Base-by-base conservation (phyloP, 2,888 invertebrate species). In the Xestia xanthographa region DNA sequence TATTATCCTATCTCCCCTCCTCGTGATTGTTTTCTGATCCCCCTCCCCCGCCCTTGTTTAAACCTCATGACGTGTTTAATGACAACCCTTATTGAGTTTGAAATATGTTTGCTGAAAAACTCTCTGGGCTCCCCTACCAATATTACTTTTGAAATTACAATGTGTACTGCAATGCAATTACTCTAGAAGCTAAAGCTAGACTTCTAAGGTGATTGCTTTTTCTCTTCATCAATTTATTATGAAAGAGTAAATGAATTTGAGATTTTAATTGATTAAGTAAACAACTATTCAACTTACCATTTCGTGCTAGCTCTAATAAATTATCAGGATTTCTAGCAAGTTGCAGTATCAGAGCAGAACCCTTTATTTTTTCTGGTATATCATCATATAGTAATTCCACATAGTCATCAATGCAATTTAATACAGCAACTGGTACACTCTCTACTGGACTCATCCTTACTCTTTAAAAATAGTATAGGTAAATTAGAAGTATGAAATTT, bases 361-460 rank as follows among this genome's bases (percentile, higher is more conserved):
- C 99, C 93, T 98, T 98, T 66, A 99, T 98, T 97, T 99, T 99
- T 91, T 99, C 99, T 48, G 98, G 97, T 92, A 98, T 97, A 86
- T 99, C 99, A 95, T 99, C 99, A 95, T 99, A 99, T 34, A 99
- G 97, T 83, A 99, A 95, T 94, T 99, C 99, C 73, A 99, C 98
- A 95, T 99, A 99, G 89, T 98, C 98, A 92, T 99, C 99, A 83
- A 99, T 97, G 92, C 98, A 98, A 92, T 98, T 98, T 85, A 99
- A 98, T 83, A 98, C 97, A 65, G 97, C 97, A 60, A 95, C 91
- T 70, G 95, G 94, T 11, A 94, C 92, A 93, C 97, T 97, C 92
- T 98, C 98, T 38, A 97, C 95, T 77, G 97, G 95, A 87, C 96
- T 96, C 94, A 97, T 97, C 66, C 50, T 75, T 0, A 79, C 60